Evolutionary conservation across 2,888 invertebrate genomes (phyloP).

Genomic region (Agonopterix alstromeriana): DNA sequence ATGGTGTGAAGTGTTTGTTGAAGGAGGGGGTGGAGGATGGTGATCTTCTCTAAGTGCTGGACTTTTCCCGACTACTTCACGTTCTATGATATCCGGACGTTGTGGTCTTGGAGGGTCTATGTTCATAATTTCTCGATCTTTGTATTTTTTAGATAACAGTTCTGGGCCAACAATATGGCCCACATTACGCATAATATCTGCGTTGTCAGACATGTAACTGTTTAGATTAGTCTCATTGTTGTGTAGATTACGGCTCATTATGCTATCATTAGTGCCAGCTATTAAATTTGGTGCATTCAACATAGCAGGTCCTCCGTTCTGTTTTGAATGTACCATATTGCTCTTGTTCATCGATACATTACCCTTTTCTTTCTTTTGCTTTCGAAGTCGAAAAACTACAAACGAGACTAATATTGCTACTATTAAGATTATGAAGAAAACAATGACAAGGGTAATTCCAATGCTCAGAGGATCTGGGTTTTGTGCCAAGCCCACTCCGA

Average conservation of each 20-base stretch:
- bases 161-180: constrained; percentile 84
- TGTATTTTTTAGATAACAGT: constrained; percentile 90
- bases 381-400: constrained; percentile 92
- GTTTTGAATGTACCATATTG: constrained; percentile 86
- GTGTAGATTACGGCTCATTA: constrained; percentile 82
- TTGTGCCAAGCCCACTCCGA: constrained; percentile 85
- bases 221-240: constrained; percentile 82
- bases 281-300: constrained; percentile 82
- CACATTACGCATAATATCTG: constrained; percentile 85
- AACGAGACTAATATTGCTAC: constrained; percentile 94
- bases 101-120: constrained; percentile 86
- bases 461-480: constrained; percentile 93
- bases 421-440: constrained; percentile 93
- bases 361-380: constrained; percentile 91
- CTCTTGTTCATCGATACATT: constrained; percentile 79
- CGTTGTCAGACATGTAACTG: constrained; percentile 83
- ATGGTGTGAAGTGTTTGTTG: constrained; percentile 83
- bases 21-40: constrained; percentile 87
- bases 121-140: constrained; percentile 88
- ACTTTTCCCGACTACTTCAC: constrained; percentile 90
- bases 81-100: constrained; percentile 94
- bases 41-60: constrained; percentile 87
- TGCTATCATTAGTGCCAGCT: constrained; percentile 81
- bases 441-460: constrained; percentile 94
- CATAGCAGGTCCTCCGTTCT: constrained; percentile 83